Conservation (phyloP, 2,113 vertebrate genomes). For the Pangasianodon gigas region DNA sequence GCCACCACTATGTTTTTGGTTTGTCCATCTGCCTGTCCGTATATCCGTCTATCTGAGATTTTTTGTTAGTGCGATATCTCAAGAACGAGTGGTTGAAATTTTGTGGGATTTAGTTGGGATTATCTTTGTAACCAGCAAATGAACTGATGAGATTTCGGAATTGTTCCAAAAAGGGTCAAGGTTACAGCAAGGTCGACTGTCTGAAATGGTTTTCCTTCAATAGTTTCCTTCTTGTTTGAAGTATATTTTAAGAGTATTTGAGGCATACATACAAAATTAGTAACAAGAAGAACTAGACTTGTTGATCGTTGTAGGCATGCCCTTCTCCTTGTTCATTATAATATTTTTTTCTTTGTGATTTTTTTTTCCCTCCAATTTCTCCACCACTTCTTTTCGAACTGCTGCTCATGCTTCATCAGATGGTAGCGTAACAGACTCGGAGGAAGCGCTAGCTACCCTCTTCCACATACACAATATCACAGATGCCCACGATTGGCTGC, state of each 20-base stretch:
- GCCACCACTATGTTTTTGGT: not conserved
- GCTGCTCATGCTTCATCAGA: not conserved
- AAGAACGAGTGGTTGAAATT: not conserved
- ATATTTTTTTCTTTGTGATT: too few species aligned
- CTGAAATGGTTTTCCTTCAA: not conserved
- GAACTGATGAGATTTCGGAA: not conserved
- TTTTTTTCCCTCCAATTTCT: too few species aligned
- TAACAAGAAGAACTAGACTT: not conserved
- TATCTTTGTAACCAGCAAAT: not conserved
- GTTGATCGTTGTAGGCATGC: not conserved
- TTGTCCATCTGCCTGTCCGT: not conserved
- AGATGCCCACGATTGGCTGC: not conserved
- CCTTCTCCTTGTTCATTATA: not conserved
- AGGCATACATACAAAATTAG: not conserved
- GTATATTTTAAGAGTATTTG: not conserved
- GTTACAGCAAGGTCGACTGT: not conserved
- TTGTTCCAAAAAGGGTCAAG: not conserved
- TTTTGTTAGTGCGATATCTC: not conserved
- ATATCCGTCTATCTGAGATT: not conserved
- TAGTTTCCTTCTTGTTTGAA: not conserved
- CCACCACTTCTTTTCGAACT: not conserved
- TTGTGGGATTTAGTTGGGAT: not conserved
- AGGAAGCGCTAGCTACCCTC: not conserved
- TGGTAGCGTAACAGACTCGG: not conserved
- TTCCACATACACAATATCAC: not conserved